Conservation (phyloP, 2,113 vertebrate species). For the Lutjanus erythropterus region DNA sequence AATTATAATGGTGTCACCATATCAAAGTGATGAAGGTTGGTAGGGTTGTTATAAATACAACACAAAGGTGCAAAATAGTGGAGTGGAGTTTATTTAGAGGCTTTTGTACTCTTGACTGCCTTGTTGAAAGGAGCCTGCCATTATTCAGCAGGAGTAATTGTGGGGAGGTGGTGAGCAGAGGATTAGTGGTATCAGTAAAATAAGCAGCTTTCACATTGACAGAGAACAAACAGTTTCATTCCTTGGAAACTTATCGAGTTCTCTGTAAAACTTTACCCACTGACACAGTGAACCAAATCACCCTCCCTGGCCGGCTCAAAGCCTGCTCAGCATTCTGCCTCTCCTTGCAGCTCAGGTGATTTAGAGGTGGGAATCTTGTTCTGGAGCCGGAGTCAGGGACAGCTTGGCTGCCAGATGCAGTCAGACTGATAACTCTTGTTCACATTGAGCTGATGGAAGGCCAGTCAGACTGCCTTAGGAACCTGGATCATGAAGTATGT, state of each 20-base stretch:
- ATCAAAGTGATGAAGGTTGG: neutral
- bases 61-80: neutral
- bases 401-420: constrained; percentile 6
- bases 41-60: neutral
- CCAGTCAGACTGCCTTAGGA: neutral
- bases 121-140: constrained; percentile 5
- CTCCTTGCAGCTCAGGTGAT: constrained; percentile 38
- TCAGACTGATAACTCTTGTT: constrained; percentile 14
- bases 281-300: constrained; percentile 62
- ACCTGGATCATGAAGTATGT: neutral
- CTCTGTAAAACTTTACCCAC: constrained; percentile 48
- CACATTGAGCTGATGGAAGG: constrained; percentile 1
- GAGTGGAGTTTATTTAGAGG: neutral
- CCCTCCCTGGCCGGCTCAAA: neutral
- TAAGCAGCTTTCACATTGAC: constrained; percentile 48
- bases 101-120: neutral
- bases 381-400: constrained; percentile 4
- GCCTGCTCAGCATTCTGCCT: constrained; percentile 37
- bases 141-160: constrained; percentile 17
- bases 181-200: constrained; percentile 46
- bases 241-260: constrained; percentile 32
- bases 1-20: neutral
- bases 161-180: neutral
- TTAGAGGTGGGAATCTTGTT: constrained; percentile 26
- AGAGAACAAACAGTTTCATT: constrained; percentile 51